Base-by-base conservation (phyloP, 2,113 vertebrate species). In the Egretta garzetta region DNA sequence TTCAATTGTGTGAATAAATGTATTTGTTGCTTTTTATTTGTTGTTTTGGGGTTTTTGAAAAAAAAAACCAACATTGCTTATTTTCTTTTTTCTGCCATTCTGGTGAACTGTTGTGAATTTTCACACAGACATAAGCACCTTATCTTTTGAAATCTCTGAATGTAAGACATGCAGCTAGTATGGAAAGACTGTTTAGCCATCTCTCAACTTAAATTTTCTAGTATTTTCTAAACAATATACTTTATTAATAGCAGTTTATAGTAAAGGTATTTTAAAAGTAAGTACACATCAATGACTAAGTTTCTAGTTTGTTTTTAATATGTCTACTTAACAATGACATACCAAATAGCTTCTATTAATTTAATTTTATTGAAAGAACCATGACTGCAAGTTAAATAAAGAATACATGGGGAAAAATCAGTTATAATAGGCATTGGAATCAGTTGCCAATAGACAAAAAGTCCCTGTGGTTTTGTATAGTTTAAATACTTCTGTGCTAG, bases 331-430 rank as follows among this genome's bases (percentile, higher is more conserved):
- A 28, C 52, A 91, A 52, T 92, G 39, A 76, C 53, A 88, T 86
- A 66, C 43, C 5, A 75, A 47, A 75, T 76, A 91, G 49, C 27
- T 82, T 92, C 60, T 90, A 79, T 75, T 95, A 96, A 96, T 97
- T 94, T 77, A 76, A 91, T 97, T 94, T 92, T 87, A 62, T 80
- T 96, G 90, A 96, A 82, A 60, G 18, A 95, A 93, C 97, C 66
- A 41, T 64, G 32, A 96, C 53, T 96, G 27, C 45, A 87, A 84
- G 11, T 86, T 91, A 85, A 96, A 85, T 96, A 86, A 73, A 90
- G 87, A 80, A 76, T 96, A 93, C 41, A 21, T 95, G 41, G 80
- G 95, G 91, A 77, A 83, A 88, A 72, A 74, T 94, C 30, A 90
- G 70, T 86, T 88, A 86, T 80, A 96, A 71, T 88, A 89, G 62